Conservation (phyloP, 2,797 vertebrate species). For the Adrianichthys oophorus region DNA sequence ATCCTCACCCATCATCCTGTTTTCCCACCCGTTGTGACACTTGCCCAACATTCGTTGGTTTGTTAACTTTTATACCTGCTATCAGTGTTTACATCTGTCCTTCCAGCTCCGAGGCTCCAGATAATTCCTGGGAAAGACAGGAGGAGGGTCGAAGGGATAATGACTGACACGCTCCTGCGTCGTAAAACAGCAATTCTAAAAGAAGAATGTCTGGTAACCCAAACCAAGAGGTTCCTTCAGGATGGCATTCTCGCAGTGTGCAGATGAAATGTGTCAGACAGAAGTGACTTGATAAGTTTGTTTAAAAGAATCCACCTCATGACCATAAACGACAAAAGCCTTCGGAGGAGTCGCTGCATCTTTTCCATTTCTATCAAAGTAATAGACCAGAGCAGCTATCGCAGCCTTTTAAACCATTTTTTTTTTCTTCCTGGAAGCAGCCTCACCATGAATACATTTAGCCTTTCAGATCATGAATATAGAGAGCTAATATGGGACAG, state of each 20-base stretch:
- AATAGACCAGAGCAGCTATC: conserved; percentile 52
- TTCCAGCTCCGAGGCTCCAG: conserved; percentile 11
- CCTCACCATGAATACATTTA: conserved; percentile 54
- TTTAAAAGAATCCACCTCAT: conserved; percentile 52
- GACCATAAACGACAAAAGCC: conserved; percentile 37
- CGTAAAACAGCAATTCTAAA: conserved; percentile 3
- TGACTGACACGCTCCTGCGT: not conserved
- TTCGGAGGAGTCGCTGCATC: conserved; percentile 34
- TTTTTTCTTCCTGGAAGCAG: conserved; percentile 33
- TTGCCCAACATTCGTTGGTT: conserved; percentile 21
- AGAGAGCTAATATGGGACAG: conserved; percentile 44
- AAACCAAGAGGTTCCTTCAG: not conserved
- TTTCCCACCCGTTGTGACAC: conserved; percentile 28
- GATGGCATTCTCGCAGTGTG: conserved; percentile 17
- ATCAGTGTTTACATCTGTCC: conserved; percentile 46
- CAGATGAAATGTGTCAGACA: conserved; percentile 32
- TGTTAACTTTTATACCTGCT: conserved; percentile 50
- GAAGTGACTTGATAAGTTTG: conserved; percentile 50
- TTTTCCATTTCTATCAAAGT: conserved; percentile 26
- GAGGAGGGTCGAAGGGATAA: not conserved
- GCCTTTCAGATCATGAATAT: conserved; percentile 55
- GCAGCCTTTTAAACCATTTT: conserved; percentile 39
- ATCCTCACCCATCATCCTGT: conserved; percentile 10
- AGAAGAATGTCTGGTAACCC: conserved; percentile 6
- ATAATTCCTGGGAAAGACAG: conserved; percentile 17